phyloP scores from a whole-genome alignment of 2,797 vertebrate species.

The Mionectes olivaceus region DNA sequence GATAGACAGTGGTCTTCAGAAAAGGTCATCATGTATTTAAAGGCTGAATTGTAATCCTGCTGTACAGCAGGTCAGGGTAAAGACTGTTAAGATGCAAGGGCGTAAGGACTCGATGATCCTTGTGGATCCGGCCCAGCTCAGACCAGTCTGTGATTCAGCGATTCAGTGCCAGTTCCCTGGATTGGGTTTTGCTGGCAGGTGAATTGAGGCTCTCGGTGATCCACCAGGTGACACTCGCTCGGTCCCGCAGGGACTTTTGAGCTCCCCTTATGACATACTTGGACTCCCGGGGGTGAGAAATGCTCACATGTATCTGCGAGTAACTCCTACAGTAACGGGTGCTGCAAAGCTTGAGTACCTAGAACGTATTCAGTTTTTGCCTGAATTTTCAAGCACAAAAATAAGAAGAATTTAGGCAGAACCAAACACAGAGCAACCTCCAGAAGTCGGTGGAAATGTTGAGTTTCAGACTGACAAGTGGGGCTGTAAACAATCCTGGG shows the following conservation, averaged over 20 bases:
- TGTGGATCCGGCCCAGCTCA: background rate
- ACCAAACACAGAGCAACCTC: background rate
- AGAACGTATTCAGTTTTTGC: background rate
- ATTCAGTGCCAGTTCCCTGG: too few species aligned
- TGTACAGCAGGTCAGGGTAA: background rate
- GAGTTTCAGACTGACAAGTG: conserved; percentile 63
- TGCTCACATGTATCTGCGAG: background rate
- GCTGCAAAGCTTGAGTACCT: background rate
- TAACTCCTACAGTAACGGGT: background rate
- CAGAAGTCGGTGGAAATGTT: background rate
- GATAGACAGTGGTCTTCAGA: background rate
- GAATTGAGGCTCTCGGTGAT: background rate
- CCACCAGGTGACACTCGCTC: background rate
- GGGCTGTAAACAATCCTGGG: conserved; percentile 49
- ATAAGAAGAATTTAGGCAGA: background rate
- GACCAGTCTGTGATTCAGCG: background rate
- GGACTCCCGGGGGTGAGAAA: background rate
- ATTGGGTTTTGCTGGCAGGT: background rate
- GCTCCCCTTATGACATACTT: background rate
- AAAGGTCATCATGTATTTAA: background rate
- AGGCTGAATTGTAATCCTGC: background rate
- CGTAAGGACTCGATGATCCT: background rate
- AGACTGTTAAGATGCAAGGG: background rate
- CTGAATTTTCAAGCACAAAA: background rate
- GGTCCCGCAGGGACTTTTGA: too few species aligned